A percentile compares a stretch with the other conserved stretches of the same genome.
These are phyloP conservation scores for Tiaroga cobitis DNA, from an alignment of 2,797 vertebrate genomes.

Conservation along the genomic window DNA sequence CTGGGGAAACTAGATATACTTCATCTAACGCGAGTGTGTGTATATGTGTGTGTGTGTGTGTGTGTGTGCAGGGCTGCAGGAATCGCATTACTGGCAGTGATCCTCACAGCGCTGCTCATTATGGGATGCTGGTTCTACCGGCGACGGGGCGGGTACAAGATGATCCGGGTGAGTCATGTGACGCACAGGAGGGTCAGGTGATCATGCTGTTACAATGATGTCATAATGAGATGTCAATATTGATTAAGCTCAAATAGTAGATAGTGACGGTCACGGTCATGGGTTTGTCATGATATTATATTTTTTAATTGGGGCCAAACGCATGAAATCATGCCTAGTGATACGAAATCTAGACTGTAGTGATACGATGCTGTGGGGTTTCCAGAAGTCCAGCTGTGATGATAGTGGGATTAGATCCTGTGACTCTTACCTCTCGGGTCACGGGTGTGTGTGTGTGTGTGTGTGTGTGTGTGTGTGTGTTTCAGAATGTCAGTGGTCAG, in stretches of 20 bases:
- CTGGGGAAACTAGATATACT: no score
- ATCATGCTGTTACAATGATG: background rate
- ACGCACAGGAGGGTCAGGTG: background rate
- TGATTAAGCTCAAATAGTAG: background rate
- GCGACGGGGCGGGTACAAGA: slow-evolving; percentile 87
- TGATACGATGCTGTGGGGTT: background rate
- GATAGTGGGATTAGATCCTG: background rate
- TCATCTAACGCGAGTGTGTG: background rate
- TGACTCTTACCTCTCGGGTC: background rate
- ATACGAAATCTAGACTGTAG: background rate
- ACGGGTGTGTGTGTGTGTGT: background rate
- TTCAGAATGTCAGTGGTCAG: slow-evolving; percentile 76
- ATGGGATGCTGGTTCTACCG: slow-evolving; percentile 93
- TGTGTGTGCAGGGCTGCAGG: slow-evolving; percentile 78
- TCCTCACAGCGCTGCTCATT: slow-evolving; percentile 85
- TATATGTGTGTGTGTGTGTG: background rate
- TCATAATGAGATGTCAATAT: background rate
- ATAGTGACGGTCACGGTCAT: background rate
- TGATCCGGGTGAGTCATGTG: slow-evolving; percentile 80
- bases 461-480: background rate
- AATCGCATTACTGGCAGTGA: slow-evolving; percentile 85
- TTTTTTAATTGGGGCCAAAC: no score
- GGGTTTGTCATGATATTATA: no score
- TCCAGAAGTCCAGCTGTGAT: background rate
- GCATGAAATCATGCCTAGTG: background rate